Evolutionary conservation across 1,140 invertebrate species (phyloP).

Genomic region (Aphidius gifuensis): DNA sequence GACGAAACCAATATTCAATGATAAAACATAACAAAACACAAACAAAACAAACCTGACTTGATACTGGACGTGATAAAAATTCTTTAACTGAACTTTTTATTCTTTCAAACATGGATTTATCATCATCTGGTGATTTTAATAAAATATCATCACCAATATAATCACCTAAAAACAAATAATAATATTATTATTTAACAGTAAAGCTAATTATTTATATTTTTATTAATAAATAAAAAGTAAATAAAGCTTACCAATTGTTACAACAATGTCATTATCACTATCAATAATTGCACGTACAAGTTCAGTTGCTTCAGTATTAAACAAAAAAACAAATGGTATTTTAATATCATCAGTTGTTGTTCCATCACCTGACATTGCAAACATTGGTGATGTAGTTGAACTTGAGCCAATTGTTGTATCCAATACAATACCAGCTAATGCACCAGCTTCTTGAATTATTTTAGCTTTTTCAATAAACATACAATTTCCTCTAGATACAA

Average conservation of each 20-base stretch:
- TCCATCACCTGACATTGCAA: constrained; percentile 95
- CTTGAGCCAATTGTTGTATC: constrained; percentile 80
- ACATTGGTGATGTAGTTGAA: constrained; percentile 73
- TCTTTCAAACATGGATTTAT: constrained; percentile 50
- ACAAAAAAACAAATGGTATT: constrained; percentile 91
- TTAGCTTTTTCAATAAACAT: constrained; percentile 95
- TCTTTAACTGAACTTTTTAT: constrained; percentile 50
- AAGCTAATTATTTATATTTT: too few species aligned
- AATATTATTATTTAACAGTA: not conserved
- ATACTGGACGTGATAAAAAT: constrained; percentile 43
- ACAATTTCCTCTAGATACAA: constrained; percentile 86
- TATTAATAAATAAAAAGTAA: constrained; percentile 9
- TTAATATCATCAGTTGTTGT: constrained; percentile 71
- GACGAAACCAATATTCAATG: not conserved
- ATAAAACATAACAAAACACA: constrained; percentile 25
- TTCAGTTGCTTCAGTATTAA: constrained; percentile 71
- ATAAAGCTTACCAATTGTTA: constrained; percentile 43
- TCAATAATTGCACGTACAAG: constrained; percentile 59
- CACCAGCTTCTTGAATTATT: constrained; percentile 78
- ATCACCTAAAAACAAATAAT: constrained; percentile 35
- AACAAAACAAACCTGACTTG: constrained; percentile 28
- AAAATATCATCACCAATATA: constrained; percentile 43
- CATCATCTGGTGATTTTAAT: constrained; percentile 44
- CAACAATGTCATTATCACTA: constrained; percentile 34
- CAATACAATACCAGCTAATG: constrained; percentile 80